Evolutionary conservation across 2,113 vertebrate species (phyloP).

Genomic region (Oreochromis tanganicae): DNA sequence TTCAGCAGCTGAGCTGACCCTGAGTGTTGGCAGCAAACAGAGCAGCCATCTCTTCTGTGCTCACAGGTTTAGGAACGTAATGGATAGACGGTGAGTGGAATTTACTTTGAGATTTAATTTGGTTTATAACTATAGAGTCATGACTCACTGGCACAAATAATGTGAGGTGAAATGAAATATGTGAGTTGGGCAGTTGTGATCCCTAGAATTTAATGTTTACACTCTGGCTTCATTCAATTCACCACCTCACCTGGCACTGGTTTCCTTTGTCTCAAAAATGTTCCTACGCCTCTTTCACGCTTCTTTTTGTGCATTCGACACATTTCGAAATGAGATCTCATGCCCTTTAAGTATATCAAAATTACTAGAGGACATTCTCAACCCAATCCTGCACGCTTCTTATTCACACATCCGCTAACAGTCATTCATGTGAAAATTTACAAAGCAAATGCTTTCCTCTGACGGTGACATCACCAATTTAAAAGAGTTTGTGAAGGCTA

Average conservation of each 20-base stretch:
- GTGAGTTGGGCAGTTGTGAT: background rate
- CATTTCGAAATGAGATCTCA: background rate
- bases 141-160: background rate
- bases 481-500: background rate
- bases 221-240: background rate
- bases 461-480: background rate
- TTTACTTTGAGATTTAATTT: background rate
- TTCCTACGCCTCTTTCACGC: background rate
- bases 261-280: background rate
- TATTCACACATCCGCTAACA: background rate
- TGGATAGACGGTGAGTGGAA: background rate
- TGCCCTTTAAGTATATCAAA: background rate
- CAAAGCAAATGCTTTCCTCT: background rate
- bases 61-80: background rate
- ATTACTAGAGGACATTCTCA: conserved; percentile 3
- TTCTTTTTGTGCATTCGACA: background rate
- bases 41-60: background rate
- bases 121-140: background rate
- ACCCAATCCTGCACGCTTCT: background rate
- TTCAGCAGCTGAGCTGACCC: background rate
- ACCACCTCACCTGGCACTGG: background rate
- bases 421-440: background rate
- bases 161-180: background rate
- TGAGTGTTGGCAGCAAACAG: background rate
- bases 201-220: background rate